Base-by-base conservation (phyloP, 92 coral and sea anemone species). In the Heteractis magnifica region DNA sequence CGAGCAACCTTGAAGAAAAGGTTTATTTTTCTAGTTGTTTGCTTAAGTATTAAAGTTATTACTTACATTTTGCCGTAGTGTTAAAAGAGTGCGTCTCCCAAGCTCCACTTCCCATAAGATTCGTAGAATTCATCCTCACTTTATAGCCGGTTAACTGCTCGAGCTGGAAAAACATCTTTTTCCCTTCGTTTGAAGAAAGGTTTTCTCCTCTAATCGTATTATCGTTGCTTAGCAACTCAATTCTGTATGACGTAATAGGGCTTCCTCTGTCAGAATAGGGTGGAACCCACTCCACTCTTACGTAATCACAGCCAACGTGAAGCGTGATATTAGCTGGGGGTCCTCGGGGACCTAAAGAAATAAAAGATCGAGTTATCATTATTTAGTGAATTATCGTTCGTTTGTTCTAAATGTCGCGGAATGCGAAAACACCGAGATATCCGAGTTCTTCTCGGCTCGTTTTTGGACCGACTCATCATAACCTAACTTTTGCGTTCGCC, bases 281-380 rank as follows among this genome's bases (percentile, higher is more conserved):
- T 56, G 86, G 86, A 13, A 74, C 78, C 93, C 93, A 90, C 51
- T 80, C 81, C 73, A 90, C 88, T 65, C 73, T 82, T 19, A 90
- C 71, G n/a, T 74, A 78, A 64, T 87, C 88, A 60, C 93, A 90
- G 15, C 55, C 74, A 6, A 89, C 62, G 11, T 15, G 56, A 21
- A 77, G 82, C 13, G 58, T 70, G 48, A 90, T 73, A 72, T 90
- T 80, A 76, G 79, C 75, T n/a, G 93, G 93, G 49, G 93, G 93
- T 71, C 87, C 93, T 10, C 91, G 88, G 7, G 86, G 86, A 50
- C 91, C 93, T 90, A 68, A 59, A 75, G 16, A 86, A 20, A 70
- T 11, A 8, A 18, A 70, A 11, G 34, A 26, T 26, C 34, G 34
- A 26, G 34, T 26, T 26, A 26, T 1, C 34, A 0, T 26, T 26